Conservation (phyloP, 1,140 invertebrate genomes). For the Hylaeus volcanicus region DNA sequence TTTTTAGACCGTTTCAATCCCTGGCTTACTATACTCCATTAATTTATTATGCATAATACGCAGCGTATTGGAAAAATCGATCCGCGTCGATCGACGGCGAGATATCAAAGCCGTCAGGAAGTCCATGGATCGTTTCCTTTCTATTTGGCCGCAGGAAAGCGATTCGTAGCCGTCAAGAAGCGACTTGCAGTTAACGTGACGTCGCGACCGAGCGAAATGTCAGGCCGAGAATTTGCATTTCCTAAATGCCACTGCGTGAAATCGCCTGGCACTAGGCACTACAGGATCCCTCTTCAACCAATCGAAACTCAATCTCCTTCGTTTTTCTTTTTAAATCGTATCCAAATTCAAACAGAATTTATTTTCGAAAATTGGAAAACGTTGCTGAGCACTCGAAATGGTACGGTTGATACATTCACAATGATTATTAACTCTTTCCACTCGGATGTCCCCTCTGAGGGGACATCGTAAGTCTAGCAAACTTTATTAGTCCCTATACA, state of each 20-base stretch:
- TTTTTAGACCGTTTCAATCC: no score
- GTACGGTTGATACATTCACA: not conserved
- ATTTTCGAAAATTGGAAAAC: not conserved
- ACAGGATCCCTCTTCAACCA: not conserved
- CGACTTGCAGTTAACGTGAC: conserved; percentile 24
- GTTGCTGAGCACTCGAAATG: not conserved
- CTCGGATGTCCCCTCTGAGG: no score
- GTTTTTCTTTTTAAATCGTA: not conserved
- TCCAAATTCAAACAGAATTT: not conserved
- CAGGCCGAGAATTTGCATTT: conserved; percentile 42
- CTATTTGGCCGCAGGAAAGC: conserved; percentile 4
- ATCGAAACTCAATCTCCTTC: not conserved
- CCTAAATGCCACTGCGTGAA: conserved; percentile 45
- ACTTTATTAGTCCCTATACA: no score
- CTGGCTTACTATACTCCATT: no score
- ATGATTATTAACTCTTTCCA: no score
- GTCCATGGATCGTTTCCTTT: conserved; percentile 25
- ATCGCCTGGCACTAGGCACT: conserved; percentile 1
- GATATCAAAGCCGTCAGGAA: conserved; percentile 17
- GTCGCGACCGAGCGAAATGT: conserved; percentile 40
- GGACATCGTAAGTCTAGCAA: no score
- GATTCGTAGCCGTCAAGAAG: conserved; percentile 30
- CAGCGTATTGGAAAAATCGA: not conserved
- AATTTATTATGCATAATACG: not conserved
- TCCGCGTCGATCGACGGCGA: not conserved